Base-by-base conservation (phyloP, 2,888 invertebrate species). In the Leptopilina myrica region DNA sequence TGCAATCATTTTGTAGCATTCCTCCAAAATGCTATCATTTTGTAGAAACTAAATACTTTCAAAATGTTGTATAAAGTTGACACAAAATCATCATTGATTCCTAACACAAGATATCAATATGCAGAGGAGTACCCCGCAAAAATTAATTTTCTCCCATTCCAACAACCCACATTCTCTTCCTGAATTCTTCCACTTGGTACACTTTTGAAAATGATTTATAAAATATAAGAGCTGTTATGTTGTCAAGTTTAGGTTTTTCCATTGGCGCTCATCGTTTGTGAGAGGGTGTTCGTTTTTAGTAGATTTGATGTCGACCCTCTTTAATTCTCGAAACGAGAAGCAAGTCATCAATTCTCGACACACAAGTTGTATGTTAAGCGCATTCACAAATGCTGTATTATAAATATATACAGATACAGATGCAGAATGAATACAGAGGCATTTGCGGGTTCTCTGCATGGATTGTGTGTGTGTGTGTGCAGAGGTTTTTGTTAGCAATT, bases 401-500 rank as follows among this genome's bases (percentile, higher is more conserved):
- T 15, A 59, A 59, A 59, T 43, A 49, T 12, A 67, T 20, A 20
- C 12, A 49, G 5, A 49, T 2, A 20, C 12, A 49, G 46, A 20
- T 49, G 53, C 69, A 56, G 53, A 12, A 49, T 53, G 33, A 14
- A 26, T 53, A 56, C 14, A 53, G 49, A 69, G 26, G 7, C 53
- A 56, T 69, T 46, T 46, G 11, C n/a, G 11, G 69, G 69, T 53
- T 53, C 20, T 20, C 20, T 20, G 20, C 20, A 1, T 69, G 69
- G 53, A 26, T 11, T 26, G 46, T 9, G n/a, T n/a, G n/a, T n/a
- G n/a, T n/a, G n/a, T n/a, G n/a, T n/a, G 49, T 53, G 26, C 12
- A 69, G 69, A 26, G 69, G 69, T 69, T 69, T 69, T 69, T 53
- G 69, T 69, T 69, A 26, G 69, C 53, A 69, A 69, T 69, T 69